phyloP scores from a whole-genome alignment of 2,888 invertebrate species.

The Rotaria macrura region DNA sequence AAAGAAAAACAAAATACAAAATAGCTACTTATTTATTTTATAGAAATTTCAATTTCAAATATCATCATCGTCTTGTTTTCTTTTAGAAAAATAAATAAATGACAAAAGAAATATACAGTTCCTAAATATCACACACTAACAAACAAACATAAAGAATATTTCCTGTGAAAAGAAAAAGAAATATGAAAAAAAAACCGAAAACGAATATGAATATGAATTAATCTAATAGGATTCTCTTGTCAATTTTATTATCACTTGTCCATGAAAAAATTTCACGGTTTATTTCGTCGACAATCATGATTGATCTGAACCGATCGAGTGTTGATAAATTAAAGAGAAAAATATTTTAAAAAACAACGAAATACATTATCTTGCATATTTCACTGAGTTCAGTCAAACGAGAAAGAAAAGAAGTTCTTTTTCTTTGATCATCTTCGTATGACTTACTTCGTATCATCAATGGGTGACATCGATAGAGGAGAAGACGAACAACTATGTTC shows the following conservation, averaged over 20 bases:
- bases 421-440: too few species aligned
- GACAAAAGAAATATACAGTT: not conserved
- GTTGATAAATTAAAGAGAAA: too few species aligned
- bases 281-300: not conserved
- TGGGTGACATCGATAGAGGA: not conserved
- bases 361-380: not conserved
- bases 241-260: not conserved
- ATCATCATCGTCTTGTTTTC: not conserved
- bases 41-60: not conserved
- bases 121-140: not conserved
- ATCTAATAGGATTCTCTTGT: not conserved
- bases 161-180: not conserved
- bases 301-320: not conserved
- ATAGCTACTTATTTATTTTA: not conserved
- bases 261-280: not conserved
- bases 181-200: too few species aligned
- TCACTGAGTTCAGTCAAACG: too few species aligned
- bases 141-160: not conserved
- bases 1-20: not conserved
- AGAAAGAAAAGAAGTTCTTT: too few species aligned
- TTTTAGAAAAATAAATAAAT: not conserved
- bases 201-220: not conserved
- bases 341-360: not conserved
- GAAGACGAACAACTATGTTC: not conserved
- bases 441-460: not conserved